Evolutionary conservation across 2,888 invertebrate species (phyloP), one percentile per base, ranked within the genome.

Genomic region (Cryptops parisi): DNA sequence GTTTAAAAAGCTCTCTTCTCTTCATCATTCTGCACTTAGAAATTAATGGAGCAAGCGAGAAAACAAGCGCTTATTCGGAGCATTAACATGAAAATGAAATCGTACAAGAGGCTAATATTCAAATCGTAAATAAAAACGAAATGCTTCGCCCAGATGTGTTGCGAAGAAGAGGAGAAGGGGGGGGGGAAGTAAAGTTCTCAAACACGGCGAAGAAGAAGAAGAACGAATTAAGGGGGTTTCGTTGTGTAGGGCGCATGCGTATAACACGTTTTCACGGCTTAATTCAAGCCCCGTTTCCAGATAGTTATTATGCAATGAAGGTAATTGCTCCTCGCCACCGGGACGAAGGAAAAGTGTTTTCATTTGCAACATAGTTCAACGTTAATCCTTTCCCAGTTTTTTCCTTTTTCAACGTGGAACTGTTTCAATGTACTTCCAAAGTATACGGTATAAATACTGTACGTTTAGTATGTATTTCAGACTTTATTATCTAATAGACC

Each of bases 231-330:
- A 33, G 33, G 9, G 6, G 9, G 6, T 15, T 33, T 6, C 15
- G 9, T 33, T 33, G 6, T 33, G 15, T 33, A 15, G 9, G 9
- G 33, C 33, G 6, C 9, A 15, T 33, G 15, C 33, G 15, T 33
- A 38, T 33, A 48, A 48, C 48, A 33, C 48, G 21, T 48, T 48
- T 48, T 48, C 48, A 48, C 38, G 48, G 48, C 38, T 48, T 48
- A 48, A 48, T 33, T 48, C 33, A 48, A 26, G 38, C 48, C 27
- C 48, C 23, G 48, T 48, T 48, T 48, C 38, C 27, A 48, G 48
- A 48, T 48, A 48, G 48, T 48, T 48, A 48, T 48, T 48, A 48
- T 48, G 48, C 48, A 48, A 48, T 48, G 48, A 48, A 48, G 48
- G 48, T 48, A 48, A 48, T 48, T 48, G 48, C 38, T 48, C 48